These are phyloP conservation scores for Paramormyrops kingsleyae DNA, from an alignment of 2,113 vertebrate genomes.

Conservation along the genomic window DNA sequence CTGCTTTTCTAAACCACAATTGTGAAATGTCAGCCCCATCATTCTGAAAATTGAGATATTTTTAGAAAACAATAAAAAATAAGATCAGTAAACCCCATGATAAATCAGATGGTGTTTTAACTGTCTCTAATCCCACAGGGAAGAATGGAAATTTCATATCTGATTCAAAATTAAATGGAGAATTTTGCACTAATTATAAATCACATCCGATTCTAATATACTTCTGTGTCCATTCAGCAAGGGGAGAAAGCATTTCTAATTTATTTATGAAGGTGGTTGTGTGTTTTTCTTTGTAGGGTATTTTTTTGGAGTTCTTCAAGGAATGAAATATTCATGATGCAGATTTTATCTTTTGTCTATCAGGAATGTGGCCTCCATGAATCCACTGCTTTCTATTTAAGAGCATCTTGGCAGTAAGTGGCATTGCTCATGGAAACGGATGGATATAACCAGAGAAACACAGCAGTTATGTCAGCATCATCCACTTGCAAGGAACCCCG, in stretches of 20 bases:
- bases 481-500: not conserved
- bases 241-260: not conserved
- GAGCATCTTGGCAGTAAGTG: not conserved
- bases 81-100: not conserved
- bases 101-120: not conserved
- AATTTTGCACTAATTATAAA: constrained; percentile 35
- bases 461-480: not conserved
- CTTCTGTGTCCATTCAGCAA: constrained; percentile 11
- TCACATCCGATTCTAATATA: constrained; percentile 31
- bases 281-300: constrained; percentile 14
- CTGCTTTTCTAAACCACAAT: not conserved
- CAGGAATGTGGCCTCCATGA: constrained; percentile 17
- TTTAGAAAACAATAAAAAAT: not conserved
- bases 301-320: constrained; percentile 27
- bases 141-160: constrained; percentile 21
- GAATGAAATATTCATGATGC: constrained; percentile 49
- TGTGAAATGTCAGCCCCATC: not conserved
- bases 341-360: constrained; percentile 42
- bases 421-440: not conserved
- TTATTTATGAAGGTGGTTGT: not conserved
- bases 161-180: constrained; percentile 20
- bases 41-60: constrained; percentile 1
- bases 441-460: not conserved
- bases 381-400: constrained; percentile 16
- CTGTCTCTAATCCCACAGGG: not conserved